These are phyloP conservation scores for Coptodon bakossiorum DNA, from an alignment of 2,113 vertebrate species.

Conservation along the genomic window DNA sequence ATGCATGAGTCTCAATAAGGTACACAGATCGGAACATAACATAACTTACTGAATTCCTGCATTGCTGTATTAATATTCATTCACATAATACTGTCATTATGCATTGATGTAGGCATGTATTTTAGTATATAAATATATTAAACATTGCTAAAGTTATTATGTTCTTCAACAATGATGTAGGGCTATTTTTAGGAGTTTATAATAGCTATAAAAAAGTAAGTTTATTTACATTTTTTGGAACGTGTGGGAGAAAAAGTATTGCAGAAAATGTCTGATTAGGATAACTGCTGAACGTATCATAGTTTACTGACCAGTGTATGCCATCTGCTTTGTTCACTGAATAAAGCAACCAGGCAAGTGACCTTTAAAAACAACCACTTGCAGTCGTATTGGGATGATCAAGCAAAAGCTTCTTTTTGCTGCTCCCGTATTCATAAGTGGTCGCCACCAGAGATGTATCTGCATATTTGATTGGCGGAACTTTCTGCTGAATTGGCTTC, in stretches of 20 bases:
- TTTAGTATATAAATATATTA: not conserved
- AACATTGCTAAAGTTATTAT: not conserved
- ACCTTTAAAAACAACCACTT: not conserved
- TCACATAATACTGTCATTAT: not conserved
- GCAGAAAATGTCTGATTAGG: not conserved
- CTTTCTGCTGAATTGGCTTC: not conserved
- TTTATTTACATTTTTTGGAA: not conserved
- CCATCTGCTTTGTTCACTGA: not conserved
- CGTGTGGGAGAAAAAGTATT: fast-evolving
- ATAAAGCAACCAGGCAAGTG: not conserved
- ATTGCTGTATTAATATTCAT: not conserved
- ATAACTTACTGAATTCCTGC: not conserved
- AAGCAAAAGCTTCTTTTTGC: not conserved
- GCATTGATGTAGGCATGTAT: not conserved
- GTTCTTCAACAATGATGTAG: not conserved
- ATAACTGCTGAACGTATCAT: not conserved
- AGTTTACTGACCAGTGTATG: not conserved
- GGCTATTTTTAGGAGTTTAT: fast-evolving
- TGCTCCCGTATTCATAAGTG: not conserved
- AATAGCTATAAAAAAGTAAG: not conserved
- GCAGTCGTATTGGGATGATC: not conserved
- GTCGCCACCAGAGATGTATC: not conserved
- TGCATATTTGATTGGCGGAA: not conserved
- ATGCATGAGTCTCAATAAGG: not conserved
- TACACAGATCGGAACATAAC: fast-evolving